Conservation (phyloP, 2,888 invertebrate species). For the Oscheius sp. region DNA sequence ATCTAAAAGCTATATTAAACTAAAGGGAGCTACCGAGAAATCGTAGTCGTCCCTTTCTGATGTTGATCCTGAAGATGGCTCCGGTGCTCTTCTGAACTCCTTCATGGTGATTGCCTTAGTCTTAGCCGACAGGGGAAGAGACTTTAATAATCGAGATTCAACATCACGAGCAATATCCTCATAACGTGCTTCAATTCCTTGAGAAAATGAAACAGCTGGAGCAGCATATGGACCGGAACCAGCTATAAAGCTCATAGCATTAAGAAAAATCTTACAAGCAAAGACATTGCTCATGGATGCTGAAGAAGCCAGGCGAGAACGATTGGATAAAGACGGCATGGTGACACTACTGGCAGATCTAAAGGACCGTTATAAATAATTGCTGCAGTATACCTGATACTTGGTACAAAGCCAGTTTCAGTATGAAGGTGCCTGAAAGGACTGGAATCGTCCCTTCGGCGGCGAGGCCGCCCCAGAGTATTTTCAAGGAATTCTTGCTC, state of each 20-base stretch:
- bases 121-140: conserved; percentile 9
- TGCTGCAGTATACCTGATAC: conserved; percentile 33
- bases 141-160: conserved; percentile 46
- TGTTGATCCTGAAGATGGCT: conserved; percentile 58
- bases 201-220: conserved; percentile 59
- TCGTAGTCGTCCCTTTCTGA: conserved; percentile 65
- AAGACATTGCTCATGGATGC: conserved; percentile 38
- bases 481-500: conserved; percentile 61
- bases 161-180: conserved; percentile 58
- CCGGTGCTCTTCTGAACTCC: conserved; percentile 64
- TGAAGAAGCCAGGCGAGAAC: conserved; percentile 38
- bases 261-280: conserved; percentile 35
- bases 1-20: conserved; percentile 33
- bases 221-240: conserved; percentile 66
- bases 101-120: conserved; percentile 45
- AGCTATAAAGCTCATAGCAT: conserved; percentile 26
- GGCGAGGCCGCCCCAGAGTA: conserved; percentile 44
- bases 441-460: conserved; percentile 47
- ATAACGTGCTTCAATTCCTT: conserved; percentile 67
- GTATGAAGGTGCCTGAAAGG: conserved; percentile 57
- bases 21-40: conserved; percentile 50
- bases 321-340: conserved; percentile 38
- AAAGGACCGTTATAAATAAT: neutral
- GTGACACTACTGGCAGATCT: conserved; percentile 41
- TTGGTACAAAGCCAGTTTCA: conserved; percentile 50